Evolutionary conservation across 2,113 vertebrate genomes (phyloP).

Genomic region (Stegastes partitus): DNA sequence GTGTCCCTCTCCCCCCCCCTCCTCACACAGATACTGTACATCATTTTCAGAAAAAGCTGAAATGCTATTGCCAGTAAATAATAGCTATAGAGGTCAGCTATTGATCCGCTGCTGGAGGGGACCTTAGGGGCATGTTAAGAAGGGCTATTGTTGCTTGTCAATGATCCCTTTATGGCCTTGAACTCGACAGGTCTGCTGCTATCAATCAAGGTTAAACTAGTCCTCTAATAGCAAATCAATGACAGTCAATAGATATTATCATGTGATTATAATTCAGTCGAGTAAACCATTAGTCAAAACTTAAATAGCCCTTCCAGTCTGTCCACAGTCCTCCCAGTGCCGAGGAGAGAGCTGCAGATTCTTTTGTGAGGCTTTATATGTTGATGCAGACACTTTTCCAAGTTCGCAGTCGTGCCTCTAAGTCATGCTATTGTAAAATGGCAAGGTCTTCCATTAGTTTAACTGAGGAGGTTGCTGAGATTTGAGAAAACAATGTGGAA

Average conservation of each 20-base stretch:
- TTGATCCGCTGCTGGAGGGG: slow-evolving; percentile 78
- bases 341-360: slow-evolving; percentile 1
- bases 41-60: slow-evolving; percentile 66
- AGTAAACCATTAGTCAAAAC: slow-evolving; percentile 71
- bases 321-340: neutral
- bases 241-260: slow-evolving; percentile 79
- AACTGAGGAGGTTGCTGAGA: slow-evolving; percentile 67
- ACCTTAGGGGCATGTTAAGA: slow-evolving; percentile 79
- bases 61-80: slow-evolving; percentile 72
- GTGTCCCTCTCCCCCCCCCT: neutral
- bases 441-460: slow-evolving; percentile 72
- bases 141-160: slow-evolving; percentile 80
- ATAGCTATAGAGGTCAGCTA: slow-evolving; percentile 78
- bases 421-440: slow-evolving; percentile 55
- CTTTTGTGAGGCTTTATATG: slow-evolving; percentile 1
- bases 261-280: slow-evolving; percentile 76
- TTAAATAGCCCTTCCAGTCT: slow-evolving; percentile 35
- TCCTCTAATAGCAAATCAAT: slow-evolving; percentile 81
- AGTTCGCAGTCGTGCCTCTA: slow-evolving; percentile 21
- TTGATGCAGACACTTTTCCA: slow-evolving; percentile 32
- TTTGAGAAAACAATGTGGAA: slow-evolving; percentile 69
- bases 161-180: slow-evolving; percentile 80
- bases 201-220: slow-evolving; percentile 82
- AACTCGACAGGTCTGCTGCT: slow-evolving; percentile 64
- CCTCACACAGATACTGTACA: slow-evolving; percentile 66